These are phyloP conservation scores for Nasonia oneida DNA, from an alignment of 2,888 invertebrate genomes.

Conservation along the genomic window DNA sequence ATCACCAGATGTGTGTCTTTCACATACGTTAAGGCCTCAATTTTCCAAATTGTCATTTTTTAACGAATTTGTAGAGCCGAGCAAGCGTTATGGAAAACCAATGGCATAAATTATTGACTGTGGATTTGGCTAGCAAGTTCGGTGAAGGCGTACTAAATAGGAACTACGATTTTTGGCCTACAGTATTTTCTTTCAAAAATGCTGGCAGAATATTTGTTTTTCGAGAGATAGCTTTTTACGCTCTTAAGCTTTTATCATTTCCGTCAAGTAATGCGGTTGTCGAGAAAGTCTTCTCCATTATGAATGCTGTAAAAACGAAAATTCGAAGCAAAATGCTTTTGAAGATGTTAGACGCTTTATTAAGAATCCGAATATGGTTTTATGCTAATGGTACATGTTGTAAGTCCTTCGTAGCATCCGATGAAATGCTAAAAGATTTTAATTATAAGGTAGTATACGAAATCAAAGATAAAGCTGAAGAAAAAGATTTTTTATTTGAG, in stretches of 20 bases:
- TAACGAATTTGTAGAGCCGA: neutral
- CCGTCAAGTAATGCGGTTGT: neutral
- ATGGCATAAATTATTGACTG: neutral
- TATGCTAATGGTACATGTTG: neutral
- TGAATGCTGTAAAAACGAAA: neutral
- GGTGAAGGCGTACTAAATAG: neutral
- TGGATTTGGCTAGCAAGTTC: neutral
- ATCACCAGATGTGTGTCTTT: neutral
- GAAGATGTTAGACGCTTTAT: neutral
- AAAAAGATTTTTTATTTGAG: too few relatives aligned
- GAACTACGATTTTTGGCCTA: neutral
- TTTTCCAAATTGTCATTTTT: neutral
- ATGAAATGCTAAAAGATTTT: slow-evolving; percentile 77
- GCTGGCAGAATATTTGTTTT: neutral
- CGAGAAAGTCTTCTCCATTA: neutral
- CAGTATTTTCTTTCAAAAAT: neutral
- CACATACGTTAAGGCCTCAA: neutral
- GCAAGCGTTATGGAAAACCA: neutral
- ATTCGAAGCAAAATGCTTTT: neutral
- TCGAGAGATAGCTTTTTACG: neutral
- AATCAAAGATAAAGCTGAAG: too few relatives aligned
- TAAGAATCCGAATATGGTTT: neutral
- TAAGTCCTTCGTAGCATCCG: neutral
- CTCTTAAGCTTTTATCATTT: neutral
- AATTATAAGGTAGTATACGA: slow-evolving; percentile 69